These are phyloP conservation scores for Acleris emargana DNA, from an alignment of 2,888 invertebrate species.

Conservation along the genomic window DNA sequence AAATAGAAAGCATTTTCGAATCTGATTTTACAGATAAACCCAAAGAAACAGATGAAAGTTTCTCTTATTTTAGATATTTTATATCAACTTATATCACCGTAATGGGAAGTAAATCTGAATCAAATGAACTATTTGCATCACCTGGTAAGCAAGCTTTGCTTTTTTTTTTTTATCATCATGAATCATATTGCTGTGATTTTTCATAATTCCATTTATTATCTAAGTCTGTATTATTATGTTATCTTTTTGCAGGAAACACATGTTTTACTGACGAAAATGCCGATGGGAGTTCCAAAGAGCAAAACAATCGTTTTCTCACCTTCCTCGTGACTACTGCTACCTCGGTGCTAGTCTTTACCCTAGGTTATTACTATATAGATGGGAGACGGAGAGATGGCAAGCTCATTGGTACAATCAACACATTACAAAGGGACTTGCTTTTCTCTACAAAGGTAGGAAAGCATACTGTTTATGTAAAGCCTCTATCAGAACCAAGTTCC, in stretches of 20 bases:
- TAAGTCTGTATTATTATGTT: constrained; percentile 7
- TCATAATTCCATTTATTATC: neutral
- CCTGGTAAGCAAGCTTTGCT: constrained; percentile 56
- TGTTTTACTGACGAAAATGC: constrained; percentile 72
- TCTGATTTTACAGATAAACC: constrained; percentile 47
- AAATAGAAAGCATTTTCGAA: constrained; percentile 54
- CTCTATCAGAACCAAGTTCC: too few relatives aligned
- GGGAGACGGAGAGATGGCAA: constrained; percentile 88
- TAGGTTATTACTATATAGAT: constrained; percentile 91
- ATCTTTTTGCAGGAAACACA: constrained; percentile 59
- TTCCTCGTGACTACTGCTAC: constrained; percentile 87
- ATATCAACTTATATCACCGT: constrained; percentile 60
- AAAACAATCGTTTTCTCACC: constrained; percentile 77
- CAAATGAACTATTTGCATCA: constrained; percentile 68
- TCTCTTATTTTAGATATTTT: constrained; percentile 68
- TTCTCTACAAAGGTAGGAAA: constrained; percentile 76
- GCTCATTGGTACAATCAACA: constrained; percentile 86
- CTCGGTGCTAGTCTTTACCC: constrained; percentile 88
- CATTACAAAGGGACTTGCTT: constrained; percentile 74
- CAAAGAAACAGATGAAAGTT: constrained; percentile 53
- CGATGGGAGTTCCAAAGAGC: constrained; percentile 63
- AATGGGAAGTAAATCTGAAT: constrained; percentile 64
- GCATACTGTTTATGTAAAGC: too few relatives aligned
- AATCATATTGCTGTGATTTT: neutral
- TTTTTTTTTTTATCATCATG: too few relatives aligned